phyloP scores from a whole-genome alignment of 1,140 invertebrate species.

The Drosophila ananassae region DNA sequence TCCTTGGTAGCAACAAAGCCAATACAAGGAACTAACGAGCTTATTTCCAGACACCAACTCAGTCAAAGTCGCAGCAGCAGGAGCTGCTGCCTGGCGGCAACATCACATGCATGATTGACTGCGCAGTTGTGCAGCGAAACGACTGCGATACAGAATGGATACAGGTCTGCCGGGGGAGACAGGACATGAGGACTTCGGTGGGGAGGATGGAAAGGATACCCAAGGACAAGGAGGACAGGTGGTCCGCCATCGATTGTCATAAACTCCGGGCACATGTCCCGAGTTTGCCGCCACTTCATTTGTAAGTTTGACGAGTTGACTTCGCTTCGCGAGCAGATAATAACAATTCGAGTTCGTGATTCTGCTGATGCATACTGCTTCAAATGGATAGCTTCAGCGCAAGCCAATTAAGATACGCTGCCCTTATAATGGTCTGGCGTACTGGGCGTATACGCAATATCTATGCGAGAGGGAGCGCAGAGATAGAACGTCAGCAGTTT shows the following conservation, averaged over 20 bases:
- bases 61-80: constrained; percentile 45
- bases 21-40: constrained; percentile 81
- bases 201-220: neutral
- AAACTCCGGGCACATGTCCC: constrained; percentile 64
- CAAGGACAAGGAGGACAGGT: constrained; percentile 44
- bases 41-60: constrained; percentile 76
- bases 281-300: constrained; percentile 58
- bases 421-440: constrained; percentile 44
- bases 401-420: constrained; percentile 59
- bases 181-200: neutral
- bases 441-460: constrained; percentile 54
- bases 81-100: constrained; percentile 65
- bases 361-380: constrained; percentile 24
- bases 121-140: constrained; percentile 74
- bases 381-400: constrained; percentile 28
- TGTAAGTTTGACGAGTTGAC: constrained; percentile 53
- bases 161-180: neutral
- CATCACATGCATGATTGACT: constrained; percentile 82
- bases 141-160: constrained; percentile 34
- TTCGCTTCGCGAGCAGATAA: constrained; percentile 11
- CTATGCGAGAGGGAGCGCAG: neutral
- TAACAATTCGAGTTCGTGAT: constrained; percentile 17
- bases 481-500: constrained; percentile 28
- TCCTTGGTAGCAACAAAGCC: constrained; percentile 57
- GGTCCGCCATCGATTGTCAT: constrained; percentile 67